phyloP scores from a whole-genome alignment of 2,797 vertebrate genomes.

The Anas capensis region DNA sequence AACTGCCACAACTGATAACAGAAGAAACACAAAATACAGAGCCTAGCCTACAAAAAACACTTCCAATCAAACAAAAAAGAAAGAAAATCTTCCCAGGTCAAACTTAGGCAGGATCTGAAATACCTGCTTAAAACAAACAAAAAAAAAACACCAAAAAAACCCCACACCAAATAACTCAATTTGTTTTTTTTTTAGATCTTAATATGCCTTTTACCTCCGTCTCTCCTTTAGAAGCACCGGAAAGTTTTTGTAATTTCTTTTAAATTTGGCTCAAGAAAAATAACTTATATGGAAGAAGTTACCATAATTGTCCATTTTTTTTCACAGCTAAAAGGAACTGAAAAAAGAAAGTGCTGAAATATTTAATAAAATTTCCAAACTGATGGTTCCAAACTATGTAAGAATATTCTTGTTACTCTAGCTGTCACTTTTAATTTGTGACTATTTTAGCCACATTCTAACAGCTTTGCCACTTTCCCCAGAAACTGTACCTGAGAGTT shows the following conservation, averaged over 20 bases:
- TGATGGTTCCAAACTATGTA: neutral
- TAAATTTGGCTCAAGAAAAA: neutral
- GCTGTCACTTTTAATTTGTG: neutral
- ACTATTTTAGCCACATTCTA: neutral
- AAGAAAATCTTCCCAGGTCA: neutral
- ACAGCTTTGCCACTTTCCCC: neutral
- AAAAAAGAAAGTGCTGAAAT: neutral
- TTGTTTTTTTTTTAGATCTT: neutral
- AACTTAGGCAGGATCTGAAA: neutral
- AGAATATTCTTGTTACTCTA: neutral
- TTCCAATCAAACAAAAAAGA: neutral
- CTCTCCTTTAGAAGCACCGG: neutral
- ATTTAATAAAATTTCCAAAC: neutral
- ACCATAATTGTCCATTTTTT: neutral
- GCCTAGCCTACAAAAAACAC: neutral
- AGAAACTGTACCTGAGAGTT: conserved; percentile 88
- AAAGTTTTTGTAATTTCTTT: neutral
- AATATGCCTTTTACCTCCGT: neutral
- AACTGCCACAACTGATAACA: neutral
- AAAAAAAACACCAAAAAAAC: too few relatives aligned
- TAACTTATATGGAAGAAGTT: neutral
- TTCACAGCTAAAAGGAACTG: neutral
- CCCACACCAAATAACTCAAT: neutral
- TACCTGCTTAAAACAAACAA: neutral
- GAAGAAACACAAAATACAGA: neutral